These are phyloP conservation scores for Microchrysa polita DNA, from an alignment of 2,888 invertebrate genomes.

Conservation along the genomic window DNA sequence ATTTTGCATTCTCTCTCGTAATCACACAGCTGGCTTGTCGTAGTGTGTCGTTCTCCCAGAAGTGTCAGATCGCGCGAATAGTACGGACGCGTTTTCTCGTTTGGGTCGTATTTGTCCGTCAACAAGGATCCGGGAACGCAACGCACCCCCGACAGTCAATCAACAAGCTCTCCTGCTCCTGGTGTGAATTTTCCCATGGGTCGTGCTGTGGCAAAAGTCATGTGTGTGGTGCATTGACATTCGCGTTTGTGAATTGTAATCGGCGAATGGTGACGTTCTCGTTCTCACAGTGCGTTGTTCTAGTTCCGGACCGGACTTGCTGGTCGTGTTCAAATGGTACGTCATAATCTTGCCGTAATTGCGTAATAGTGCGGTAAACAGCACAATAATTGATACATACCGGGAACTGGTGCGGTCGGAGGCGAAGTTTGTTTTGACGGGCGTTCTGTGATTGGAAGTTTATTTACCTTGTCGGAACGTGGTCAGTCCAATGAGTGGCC, in stretches of 20 bases:
- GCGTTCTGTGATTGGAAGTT: conserved; percentile 20
- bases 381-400: background rate
- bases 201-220: background rate
- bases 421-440: conserved; percentile 39
- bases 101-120: no score
- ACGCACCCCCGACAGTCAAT: no score
- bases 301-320: conserved; percentile 1
- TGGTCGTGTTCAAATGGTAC: background rate
- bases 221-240: background rate
- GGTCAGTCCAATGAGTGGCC: background rate
- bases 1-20: background rate
- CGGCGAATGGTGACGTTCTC: no score
- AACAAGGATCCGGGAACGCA: background rate
- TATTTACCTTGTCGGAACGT: conserved; percentile 19
- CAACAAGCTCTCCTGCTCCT: background rate
- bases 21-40: conserved; percentile 15
- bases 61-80: conserved; percentile 35
- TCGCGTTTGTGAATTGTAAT: no score
- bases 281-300: no score
- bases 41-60: conserved; percentile 4
- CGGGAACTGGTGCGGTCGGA: background rate
- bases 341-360: conserved; percentile 21
- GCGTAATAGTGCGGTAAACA: conserved; percentile 8
- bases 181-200: conserved; percentile 17
- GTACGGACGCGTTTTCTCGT: conserved; percentile 31